Base-by-base conservation (phyloP, 2,888 invertebrate genomes). In the Thumatha senex region DNA sequence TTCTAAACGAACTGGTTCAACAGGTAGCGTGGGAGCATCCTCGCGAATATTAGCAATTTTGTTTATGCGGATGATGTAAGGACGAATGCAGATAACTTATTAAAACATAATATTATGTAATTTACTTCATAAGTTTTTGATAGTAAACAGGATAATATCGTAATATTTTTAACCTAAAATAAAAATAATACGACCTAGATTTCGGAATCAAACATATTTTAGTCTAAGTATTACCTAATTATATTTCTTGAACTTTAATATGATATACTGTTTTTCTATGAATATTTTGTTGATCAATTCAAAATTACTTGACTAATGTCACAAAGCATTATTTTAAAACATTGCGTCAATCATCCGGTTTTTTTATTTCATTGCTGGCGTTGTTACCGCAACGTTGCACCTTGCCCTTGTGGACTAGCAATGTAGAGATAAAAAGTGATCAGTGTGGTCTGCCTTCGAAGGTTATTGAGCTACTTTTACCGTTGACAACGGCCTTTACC, bases 381-480 rank as follows among this genome's bases (percentile, higher is more conserved):
- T 43, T 31, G n/a, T 46, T 56, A 38, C 0, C 9, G 13, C 15
- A 18, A 34, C 34, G n/a, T 12, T 11, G n/a, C 15, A 31, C 15
- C 31, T 40, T 24, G n/a, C 48, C 50, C 48, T 58, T 56, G 49
- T 18, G 12, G 43, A 30, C 18, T 24, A 43, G 50, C 50, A 53
- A 38, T 57, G 51, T 36, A 52, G 10, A 33, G 53, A 40, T 48
- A 50, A 41, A 61, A 63, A 63, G 59, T 57, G 42, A 49, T 43
- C 9, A 13, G 15, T 12, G 15, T 12, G 7, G 41, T 7, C 13
- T 35, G 11, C 12, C 12, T n/a, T 11, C 38, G 59, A 58, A 67
- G 63, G 61, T 53, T 45, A 14, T 57, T 64, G 40, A 55, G 49
- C 42, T 57, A 67, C 30, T n/a, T 42, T 35, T 38, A 42, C 54